Evolutionary conservation across 2,888 invertebrate species (phyloP), one percentile per base, ranked within the genome.

Genomic region (Brenthis hecate): DNA sequence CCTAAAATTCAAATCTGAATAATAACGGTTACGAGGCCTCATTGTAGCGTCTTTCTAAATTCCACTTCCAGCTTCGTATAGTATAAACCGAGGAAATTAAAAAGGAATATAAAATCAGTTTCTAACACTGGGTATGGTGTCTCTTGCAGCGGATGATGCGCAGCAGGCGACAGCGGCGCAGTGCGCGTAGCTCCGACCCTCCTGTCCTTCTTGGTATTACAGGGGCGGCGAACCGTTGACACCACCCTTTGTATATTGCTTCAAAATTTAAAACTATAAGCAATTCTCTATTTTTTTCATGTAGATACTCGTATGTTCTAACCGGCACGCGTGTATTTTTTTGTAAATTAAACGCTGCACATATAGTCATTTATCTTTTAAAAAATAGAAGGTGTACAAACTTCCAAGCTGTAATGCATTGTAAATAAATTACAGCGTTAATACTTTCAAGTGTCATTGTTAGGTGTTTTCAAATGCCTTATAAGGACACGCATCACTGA

Each of bases 81-180:
- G 72, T 75, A 75, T 74, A 78, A 77, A 77, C 73, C 64, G 69
- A 76, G 70, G 71, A 74, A 74, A 67, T 74, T 73, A 77, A 77
- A 76, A 73, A 75, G 78, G 80, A 79, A 80, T 85, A 68, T 87
- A 91, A 91, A 91, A 85, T 87, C 83, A 87, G 91, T 89, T 88
- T 88, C 86, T 93, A 93, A 93, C 93, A 83, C 91, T 87, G 92
- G 85, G 91, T 91, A 91, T 91, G 90, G 91, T 92, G 92, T 93
- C 91, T 93, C 92, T 93, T 93, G 88, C 93, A 93, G 93, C 93
- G 91, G 89, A 90, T 85, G 85, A 85, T 87, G 89, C 89, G 91
- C 89, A 92, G 92, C 89, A 91, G 90, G 91, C 92, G 86, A 86
- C 92, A 85, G 92, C 92, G 92, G 93, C 93, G 92, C 91, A 89